Evolutionary conservation across 1,140 invertebrate species (phyloP).

Genomic region (Aphidius ervi): DNA sequence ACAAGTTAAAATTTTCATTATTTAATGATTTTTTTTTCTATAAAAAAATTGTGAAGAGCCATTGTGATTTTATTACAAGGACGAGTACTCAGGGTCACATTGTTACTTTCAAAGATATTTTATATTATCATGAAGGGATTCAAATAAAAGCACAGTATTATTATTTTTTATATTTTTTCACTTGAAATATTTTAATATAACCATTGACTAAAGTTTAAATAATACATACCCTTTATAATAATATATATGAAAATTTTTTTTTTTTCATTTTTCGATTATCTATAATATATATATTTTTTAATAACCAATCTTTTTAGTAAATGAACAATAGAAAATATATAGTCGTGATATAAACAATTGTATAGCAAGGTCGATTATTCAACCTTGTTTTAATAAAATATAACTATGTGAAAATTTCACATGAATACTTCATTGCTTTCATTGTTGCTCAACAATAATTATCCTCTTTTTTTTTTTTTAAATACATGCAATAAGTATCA

Average conservation of each 20-base stretch:
- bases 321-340: no score
- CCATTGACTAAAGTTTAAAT: background rate
- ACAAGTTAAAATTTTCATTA: background rate
- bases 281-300: no score
- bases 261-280: background rate
- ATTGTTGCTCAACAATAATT: no score
- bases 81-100: constrained; percentile 9
- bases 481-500: background rate
- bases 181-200: background rate
- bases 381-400: background rate
- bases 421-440: no score
- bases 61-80: constrained; percentile 18
- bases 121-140: constrained; percentile 1
- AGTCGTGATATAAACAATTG: background rate
- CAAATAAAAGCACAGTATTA: background rate
- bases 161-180: no score
- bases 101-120: constrained; percentile 1
- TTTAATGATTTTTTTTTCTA: constrained; percentile 10
- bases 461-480: no score
- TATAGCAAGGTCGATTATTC: constrained; percentile 8
- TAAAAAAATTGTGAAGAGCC: background rate
- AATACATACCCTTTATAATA: background rate
- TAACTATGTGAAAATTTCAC: no score
- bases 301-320: no score
- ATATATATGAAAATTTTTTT: background rate